These are phyloP conservation scores for Glyphotaelius pellucidus DNA, from an alignment of 2,888 invertebrate species.

Conservation along the genomic window DNA sequence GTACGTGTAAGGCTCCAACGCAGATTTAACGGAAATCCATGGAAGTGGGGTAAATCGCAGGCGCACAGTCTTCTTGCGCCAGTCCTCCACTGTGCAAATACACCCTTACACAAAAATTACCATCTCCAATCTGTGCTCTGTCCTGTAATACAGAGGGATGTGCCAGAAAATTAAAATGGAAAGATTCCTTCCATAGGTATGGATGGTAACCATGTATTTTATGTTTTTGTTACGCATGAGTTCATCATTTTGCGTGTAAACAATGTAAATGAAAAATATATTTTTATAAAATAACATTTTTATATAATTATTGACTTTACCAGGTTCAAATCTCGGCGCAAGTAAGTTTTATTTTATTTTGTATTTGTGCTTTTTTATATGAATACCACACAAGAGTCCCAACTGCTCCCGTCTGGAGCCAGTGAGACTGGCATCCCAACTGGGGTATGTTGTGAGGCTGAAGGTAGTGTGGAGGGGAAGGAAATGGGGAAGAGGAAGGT, in stretches of 20 bases:
- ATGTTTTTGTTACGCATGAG: background rate
- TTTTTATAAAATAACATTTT: too few species aligned
- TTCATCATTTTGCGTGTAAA: background rate
- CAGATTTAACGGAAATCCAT: conserved; percentile 23
- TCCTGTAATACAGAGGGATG: background rate
- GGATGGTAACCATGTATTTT: background rate
- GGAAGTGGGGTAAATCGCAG: conserved; percentile 3
- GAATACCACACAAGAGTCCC: too few species aligned
- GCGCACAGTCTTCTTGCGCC: background rate
- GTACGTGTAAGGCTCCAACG: background rate
- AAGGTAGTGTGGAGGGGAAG: too few species aligned
- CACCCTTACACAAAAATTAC: background rate
- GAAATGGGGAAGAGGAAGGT: too few species aligned
- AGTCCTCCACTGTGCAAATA: background rate
- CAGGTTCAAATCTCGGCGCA: too few species aligned
- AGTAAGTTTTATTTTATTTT: too few species aligned
- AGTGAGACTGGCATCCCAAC: too few species aligned
- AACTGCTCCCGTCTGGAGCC: too few species aligned
- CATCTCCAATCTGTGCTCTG: background rate
- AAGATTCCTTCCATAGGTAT: background rate
- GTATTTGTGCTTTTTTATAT: too few species aligned
- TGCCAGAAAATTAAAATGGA: background rate
- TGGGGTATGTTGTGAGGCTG: too few species aligned
- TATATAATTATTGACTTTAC: too few species aligned
- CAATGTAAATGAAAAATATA: too few species aligned